Conservation (phyloP, 2,888 invertebrate genomes). For the Cheiracanthium punctorium region DNA sequence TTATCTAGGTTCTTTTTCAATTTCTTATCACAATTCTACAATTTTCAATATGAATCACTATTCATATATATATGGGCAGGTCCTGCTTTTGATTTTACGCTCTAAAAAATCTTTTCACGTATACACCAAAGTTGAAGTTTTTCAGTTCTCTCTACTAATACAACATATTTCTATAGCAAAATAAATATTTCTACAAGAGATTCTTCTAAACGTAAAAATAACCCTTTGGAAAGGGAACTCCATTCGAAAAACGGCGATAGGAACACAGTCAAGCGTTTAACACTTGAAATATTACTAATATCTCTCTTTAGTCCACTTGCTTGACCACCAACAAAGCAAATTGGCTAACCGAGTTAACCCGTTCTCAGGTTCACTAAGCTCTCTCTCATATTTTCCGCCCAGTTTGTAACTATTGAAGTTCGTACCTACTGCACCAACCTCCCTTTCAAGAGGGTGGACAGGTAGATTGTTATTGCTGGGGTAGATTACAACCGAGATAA, state of each 20-base stretch:
- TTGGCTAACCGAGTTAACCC: slow-evolving; percentile 15
- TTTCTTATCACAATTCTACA: too few relatives aligned
- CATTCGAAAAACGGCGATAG: not conserved
- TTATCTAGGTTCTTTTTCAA: too few relatives aligned
- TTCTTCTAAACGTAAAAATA: not conserved
- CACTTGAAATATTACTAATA: slow-evolving; percentile 9
- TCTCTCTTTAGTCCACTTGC: not conserved
- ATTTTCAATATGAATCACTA: too few relatives aligned
- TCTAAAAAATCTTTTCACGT: not conserved
- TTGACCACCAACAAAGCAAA: slow-evolving; percentile 59
- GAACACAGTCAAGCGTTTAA: not conserved
- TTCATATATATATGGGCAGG: too few relatives aligned
- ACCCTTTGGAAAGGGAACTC: not conserved
- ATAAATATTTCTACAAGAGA: too few relatives aligned
- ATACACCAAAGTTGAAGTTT: not conserved
- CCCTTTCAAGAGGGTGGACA: not conserved
- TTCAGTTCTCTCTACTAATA: too few relatives aligned
- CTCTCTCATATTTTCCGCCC: not conserved
- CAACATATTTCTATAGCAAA: too few relatives aligned
- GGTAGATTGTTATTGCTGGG: slow-evolving; percentile 30
- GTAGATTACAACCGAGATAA: slow-evolving; percentile 45
- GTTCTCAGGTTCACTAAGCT: not conserved
- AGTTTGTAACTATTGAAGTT: not conserved
- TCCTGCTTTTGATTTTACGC: not conserved
- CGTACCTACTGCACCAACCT: not conserved